A percentile compares a stretch with the other conserved stretches of the same genome.
These are phyloP conservation scores for Plecturocebus donacophilus DNA, from an alignment of 2,113 vertebrate species.

Conservation along the genomic window DNA sequence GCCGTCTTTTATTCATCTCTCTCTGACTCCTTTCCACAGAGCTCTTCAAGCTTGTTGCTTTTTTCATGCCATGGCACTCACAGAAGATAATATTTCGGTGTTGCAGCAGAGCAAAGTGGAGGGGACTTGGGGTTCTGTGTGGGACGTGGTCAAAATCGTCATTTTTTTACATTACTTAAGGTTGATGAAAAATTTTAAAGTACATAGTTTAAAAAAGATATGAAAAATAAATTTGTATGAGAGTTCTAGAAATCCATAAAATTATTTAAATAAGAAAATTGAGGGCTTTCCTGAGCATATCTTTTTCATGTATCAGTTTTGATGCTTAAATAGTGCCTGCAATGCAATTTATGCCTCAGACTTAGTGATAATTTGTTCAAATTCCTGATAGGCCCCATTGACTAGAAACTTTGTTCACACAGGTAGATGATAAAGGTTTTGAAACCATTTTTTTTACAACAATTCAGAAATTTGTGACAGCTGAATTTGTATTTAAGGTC, in stretches of 20 bases:
- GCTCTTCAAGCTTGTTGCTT: not conserved
- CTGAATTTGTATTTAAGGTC: conserved; percentile 44
- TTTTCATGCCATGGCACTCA: not conserved
- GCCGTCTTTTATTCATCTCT: not conserved
- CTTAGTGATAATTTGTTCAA: not conserved
- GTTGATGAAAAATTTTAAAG: not conserved
- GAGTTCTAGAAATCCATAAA: not conserved
- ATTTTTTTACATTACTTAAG: not conserved
- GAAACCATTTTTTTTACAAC: conserved; percentile 37
- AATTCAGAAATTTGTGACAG: conserved; percentile 53
- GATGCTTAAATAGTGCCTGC: not conserved
- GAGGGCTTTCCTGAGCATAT: not conserved
- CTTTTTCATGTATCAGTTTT: not conserved
- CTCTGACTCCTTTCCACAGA: not conserved
- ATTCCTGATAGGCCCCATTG: not conserved
- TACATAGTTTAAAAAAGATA: not conserved
- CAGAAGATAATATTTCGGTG: not conserved
- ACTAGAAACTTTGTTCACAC: conserved; percentile 11
- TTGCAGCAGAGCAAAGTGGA: not conserved
- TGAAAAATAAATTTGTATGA: not conserved
- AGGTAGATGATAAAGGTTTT: conserved; percentile 55
- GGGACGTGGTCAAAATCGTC: not conserved
- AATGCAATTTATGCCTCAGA: not conserved
- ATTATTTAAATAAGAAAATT: not conserved
- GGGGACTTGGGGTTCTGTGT: not conserved